phyloP scores from a whole-genome alignment of 35 echinoderm and acorn worm genomes.

The Hemicentrotus pulcherrimus region DNA sequence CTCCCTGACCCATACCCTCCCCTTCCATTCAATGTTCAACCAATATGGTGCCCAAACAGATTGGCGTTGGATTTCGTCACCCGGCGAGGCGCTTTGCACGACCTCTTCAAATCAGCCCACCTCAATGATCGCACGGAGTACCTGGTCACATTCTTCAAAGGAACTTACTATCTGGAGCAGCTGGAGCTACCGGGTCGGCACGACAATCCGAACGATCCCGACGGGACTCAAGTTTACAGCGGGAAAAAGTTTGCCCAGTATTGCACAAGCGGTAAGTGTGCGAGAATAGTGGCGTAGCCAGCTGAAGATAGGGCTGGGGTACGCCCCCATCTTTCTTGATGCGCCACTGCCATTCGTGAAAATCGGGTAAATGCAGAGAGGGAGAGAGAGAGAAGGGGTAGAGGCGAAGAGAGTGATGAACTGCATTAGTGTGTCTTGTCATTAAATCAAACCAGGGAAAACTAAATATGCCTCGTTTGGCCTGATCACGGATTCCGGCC shows the following conservation, averaged over 20 bases:
- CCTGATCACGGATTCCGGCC: no score
- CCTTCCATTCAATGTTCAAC: not conserved
- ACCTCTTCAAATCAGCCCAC: constrained; percentile 22
- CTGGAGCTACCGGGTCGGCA: not conserved
- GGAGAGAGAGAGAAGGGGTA: no score
- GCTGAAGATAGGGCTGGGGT: no score
- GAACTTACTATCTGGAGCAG: constrained; percentile 35
- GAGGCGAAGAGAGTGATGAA: no score
- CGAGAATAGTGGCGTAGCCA: not conserved
- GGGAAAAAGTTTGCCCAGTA: constrained; percentile 39
- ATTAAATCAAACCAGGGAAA: no score
- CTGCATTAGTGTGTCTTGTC: no score
- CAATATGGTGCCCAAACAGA: not conserved
- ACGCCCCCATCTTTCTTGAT: no score
- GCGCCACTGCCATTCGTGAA: no score
- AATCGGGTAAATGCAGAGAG: no score
- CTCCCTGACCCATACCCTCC: no score
- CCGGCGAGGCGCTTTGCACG: not conserved
- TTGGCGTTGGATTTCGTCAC: constrained; percentile 31
- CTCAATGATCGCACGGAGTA: not conserved
- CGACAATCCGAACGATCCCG: not conserved
- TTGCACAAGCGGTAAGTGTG: constrained; percentile 34
- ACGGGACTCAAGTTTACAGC: not conserved
- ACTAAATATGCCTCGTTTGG: no score
- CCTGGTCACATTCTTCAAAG: constrained; percentile 15